Conservation (phyloP, 53 echinoderm and acorn worm genomes). For the Patiria pectinifera region DNA sequence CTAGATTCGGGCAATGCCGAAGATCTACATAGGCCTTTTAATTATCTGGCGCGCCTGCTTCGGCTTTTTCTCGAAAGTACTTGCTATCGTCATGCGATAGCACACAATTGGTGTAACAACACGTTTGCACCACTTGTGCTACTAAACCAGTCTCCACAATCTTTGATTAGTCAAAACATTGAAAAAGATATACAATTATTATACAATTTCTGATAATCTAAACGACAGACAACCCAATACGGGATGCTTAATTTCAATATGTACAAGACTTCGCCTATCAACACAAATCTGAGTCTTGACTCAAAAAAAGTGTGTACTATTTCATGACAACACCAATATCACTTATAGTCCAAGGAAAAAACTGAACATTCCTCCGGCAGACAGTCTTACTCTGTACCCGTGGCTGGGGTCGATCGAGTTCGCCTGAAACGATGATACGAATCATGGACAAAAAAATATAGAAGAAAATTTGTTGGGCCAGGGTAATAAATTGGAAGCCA, state of each 20-base stretch:
- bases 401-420: neutral
- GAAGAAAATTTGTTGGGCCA: neutral
- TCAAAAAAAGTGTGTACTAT: too few species aligned
- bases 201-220: too few species aligned
- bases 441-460: neutral
- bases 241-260: too few species aligned
- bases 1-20: neutral
- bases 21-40: neutral
- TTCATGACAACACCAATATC: too few species aligned
- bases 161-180: too few species aligned
- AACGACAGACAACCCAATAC: too few species aligned
- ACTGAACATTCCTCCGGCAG: neutral
- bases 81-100: conserved; percentile 4
- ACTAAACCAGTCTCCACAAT: too few species aligned
- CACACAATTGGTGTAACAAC: neutral
- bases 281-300: too few species aligned
- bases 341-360: neutral
- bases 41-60: neutral
- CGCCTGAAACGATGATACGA: neutral
- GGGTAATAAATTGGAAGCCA: conserved; percentile 5
- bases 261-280: too few species aligned
- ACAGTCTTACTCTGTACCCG: neutral
- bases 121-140: too few species aligned
- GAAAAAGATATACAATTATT: too few species aligned
- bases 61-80: neutral